Evolutionary conservation across 2,113 vertebrate species (phyloP).

Genomic region (Labeo rohita): DNA sequence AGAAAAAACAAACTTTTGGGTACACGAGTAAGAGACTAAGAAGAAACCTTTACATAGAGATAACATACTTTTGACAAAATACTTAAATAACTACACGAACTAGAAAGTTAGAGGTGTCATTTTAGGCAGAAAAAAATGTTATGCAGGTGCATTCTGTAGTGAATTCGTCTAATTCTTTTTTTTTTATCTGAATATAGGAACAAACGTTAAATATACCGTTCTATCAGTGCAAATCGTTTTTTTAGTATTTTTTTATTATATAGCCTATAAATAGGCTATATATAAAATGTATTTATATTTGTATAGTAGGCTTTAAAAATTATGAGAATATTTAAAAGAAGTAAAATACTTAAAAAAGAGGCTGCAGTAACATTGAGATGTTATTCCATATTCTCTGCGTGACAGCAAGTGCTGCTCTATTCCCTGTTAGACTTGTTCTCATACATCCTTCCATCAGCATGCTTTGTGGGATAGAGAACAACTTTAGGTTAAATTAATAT

Average conservation of each 20-base stretch:
- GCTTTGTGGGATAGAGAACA: slow-evolving; percentile 20
- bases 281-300: not conserved
- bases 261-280: not conserved
- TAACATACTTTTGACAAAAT: not conserved
- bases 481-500: slow-evolving; percentile 26
- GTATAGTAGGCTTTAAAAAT: not conserved
- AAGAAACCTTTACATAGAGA: not conserved
- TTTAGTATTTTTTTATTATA: not conserved
- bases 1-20: slow-evolving; percentile 2
- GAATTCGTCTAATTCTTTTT: not conserved
- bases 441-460: slow-evolving; percentile 8
- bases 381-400: slow-evolving; percentile 8
- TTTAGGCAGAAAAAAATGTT: not conserved
- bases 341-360: not conserved
- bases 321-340: not conserved
- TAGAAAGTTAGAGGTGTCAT: not conserved
- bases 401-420: not conserved
- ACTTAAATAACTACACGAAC: not conserved
- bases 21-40: not conserved
- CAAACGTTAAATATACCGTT: not conserved
- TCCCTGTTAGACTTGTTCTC: not conserved
- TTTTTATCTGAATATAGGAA: not conserved
- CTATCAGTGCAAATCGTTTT: not conserved
- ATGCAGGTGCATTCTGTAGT: not conserved
- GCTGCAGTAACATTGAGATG: not conserved